phyloP scores from a whole-genome alignment of 2,888 invertebrate species.

The Parapristionchus giblindavisi region DNA sequence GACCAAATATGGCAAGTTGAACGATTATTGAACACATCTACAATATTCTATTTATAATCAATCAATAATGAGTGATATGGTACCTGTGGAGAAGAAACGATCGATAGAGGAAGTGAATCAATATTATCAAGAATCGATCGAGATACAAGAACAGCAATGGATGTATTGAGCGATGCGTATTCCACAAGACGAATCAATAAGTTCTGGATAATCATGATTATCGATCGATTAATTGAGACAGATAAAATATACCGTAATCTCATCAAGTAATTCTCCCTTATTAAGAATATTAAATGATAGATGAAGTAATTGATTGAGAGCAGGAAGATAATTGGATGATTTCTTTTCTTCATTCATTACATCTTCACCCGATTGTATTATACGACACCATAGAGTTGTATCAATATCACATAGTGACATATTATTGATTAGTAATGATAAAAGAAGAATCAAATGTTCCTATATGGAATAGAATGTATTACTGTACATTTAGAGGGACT shows the following conservation, averaged over 20 bases:
- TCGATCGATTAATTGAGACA: background rate
- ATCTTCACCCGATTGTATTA: slow-evolving; percentile 30
- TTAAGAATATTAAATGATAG: background rate
- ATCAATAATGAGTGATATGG: background rate
- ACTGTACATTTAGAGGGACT: background rate
- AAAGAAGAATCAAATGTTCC: slow-evolving; percentile 19
- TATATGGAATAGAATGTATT: background rate
- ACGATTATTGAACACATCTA: slow-evolving; percentile 20
- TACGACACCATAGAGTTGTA: background rate
- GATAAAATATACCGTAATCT: slow-evolving; percentile 15
- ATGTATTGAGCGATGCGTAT: slow-evolving; percentile 45
- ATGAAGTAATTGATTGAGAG: background rate
- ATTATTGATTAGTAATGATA: background rate
- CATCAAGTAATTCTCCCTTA: slow-evolving; percentile 7
- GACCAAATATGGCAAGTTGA: slow-evolving; percentile 50
- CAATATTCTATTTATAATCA: background rate
- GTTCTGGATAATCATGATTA: background rate
- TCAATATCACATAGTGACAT: background rate
- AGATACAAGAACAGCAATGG: slow-evolving; percentile 48
- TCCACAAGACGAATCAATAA: slow-evolving; percentile 37
- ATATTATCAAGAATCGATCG: slow-evolving; percentile 9
- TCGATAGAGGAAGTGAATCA: background rate
- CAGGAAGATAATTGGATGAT: slow-evolving; percentile 34
- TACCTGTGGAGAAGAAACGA: background rate
- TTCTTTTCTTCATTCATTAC: slow-evolving; percentile 55